These are phyloP conservation scores for Caenorhabditis elegans DNA, from an alignment of 1,140 invertebrate species.

Conservation along the genomic window DNA sequence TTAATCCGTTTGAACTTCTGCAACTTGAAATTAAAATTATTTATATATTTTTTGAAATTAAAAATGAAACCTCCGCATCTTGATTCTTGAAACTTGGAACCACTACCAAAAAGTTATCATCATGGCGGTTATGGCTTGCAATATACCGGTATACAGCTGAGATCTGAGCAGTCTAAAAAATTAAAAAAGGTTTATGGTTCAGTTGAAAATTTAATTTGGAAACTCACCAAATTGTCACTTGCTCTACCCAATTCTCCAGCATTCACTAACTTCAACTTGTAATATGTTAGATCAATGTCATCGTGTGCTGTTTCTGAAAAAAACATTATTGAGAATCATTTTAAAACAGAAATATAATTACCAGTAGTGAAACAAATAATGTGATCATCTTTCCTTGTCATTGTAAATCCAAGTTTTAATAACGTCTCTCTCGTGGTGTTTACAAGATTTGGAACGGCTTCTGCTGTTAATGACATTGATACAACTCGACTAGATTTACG, in stretches of 20 bases:
- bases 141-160: not conserved
- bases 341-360: no score
- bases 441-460: not conserved
- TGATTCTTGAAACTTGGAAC: not conserved
- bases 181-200: no score
- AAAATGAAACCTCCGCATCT: not conserved
- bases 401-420: conserved; percentile 10
- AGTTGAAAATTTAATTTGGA: no score
- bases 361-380: conserved; percentile 15
- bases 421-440: conserved; percentile 4
- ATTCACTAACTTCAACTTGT: conserved; percentile 9
- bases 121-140: not conserved
- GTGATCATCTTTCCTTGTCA: conserved; percentile 19
- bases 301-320: not conserved
- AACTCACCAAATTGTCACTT: not conserved
- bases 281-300: not conserved
- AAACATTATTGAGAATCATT: not conserved
- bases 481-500: not conserved
- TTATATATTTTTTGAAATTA: not conserved
- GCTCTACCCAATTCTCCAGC: not conserved
- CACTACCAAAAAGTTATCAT: conserved; percentile 5
- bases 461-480: not conserved
- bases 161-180: not conserved
- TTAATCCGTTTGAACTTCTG: not conserved
- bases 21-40: not conserved